Evolutionary conservation across 2,113 vertebrate genomes (phyloP), one percentile per base, ranked within the genome.

Genomic region (Octodon degus): DNA sequence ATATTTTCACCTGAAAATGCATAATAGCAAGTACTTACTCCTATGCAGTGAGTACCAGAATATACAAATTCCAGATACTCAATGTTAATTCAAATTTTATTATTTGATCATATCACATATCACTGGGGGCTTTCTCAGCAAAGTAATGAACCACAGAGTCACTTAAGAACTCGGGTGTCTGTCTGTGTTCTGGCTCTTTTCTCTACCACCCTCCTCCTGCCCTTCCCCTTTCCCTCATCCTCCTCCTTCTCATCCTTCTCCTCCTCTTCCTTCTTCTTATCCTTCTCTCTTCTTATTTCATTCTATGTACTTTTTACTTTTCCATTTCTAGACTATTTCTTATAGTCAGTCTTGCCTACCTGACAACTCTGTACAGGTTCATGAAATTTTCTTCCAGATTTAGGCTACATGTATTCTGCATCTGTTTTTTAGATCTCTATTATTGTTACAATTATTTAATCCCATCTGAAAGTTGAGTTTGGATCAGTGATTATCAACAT

Each of bases 391-490:
- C 50, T 86, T 80, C 40, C 14, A 72, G 34, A 8, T 91, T 80
- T 65, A 95, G 53, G 37, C 25, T 81, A 17, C 16, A 34, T 40
- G 27, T 93, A 34, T 74, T 43, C 30, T 80, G 7, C 6, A 20
- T 10, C 50, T 93, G 17, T 53, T 87, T 92, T 89, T 60, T 37
- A 93, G 55, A 91, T 14, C 5, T 37, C 30, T 60, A 55, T 87
- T 88, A 50, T 84, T 83, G 43, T 87, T 80, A 68, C 55, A 76
- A 89, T 79, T 43, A 14, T 60, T 83, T 96, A 53, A 89, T 76
- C 25, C n/a, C 17, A 68, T 72, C 77, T 95, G 67, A 91, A 82
- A 81, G 2, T 47, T 84, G 55, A 93, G 24, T 84, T 67, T 94
- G 43, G 25, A 40, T 87, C 76, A 84, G 91, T 17, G 2, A 86